Base-by-base conservation (phyloP, 2,888 invertebrate species). In the Cactoblastis cactorum region DNA sequence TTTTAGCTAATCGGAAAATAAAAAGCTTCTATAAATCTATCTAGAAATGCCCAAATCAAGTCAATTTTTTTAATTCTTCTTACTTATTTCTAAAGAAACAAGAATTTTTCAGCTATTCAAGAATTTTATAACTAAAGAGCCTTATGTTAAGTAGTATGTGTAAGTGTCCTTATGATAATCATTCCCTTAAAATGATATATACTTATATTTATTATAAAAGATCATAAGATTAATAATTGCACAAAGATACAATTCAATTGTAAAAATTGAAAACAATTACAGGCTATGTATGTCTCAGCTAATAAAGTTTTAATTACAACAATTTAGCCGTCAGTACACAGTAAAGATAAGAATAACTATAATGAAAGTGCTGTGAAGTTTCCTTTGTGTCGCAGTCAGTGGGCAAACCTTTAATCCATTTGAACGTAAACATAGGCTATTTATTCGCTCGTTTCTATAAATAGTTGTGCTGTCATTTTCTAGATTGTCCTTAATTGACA, bases 221-320 rank as follows among this genome's bases (percentile, higher is more conserved):
- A 8, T 11, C 1, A 18, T 9, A 37, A 37, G 4, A 37, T 28
- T n/a, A n/a, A n/a, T n/a, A n/a, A 6, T 28, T 28, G 28, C 28
- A 28, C 1, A 28, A 32, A 45, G n/a, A 33, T 33, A 33, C 45
- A 45, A 18, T 33, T 45, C 45, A 45, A 45, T 33, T 18, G 45
- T 45, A 33, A 17, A 45, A 45, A 33, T 45, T 45, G 33, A 18
- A 33, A 33, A 33, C 28, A 45, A 17, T 6, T 32, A 8, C 18
- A 11, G 9, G 6, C 11, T n/a, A 33, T 45, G 18, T 45, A 18
- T 14, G 45, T 18, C 38, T 45, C 18, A 4, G 17, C 17, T 33
- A 45, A 35, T 48, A 37, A 48, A 22, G 15, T 28, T 48, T 48
- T 48, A 37, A 48, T 48, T 48, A 48, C 47, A 3, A 24, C 22